Base-by-base conservation (phyloP, 2,113 vertebrate species). In the Pygoscelis adeliae region DNA sequence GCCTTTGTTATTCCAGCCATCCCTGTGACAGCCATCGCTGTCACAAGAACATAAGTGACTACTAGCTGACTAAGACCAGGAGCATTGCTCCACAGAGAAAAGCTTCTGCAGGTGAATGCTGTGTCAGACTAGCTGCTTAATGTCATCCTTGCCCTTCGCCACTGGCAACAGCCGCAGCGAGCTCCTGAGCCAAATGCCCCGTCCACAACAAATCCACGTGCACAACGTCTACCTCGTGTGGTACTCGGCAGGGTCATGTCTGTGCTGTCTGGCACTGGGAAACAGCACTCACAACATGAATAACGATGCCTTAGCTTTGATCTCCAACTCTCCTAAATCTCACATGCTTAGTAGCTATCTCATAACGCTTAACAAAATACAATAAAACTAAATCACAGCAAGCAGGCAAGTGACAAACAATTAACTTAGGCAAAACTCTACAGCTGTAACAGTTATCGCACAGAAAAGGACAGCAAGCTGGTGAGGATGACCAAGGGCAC, bases 151-250 rank as follows among this genome's bases (percentile, higher is more conserved):
- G 15, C 29, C 44, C 32, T 80, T 58, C 0, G 1, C 55, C 44
- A 15, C 34, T 26, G 49, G 56, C 27, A 86, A 42, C 10, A 30
- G 58, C 20, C 6, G 1, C 46, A 18, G 44, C 1, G 13, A 53
- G 29, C 52, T 53, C 25, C 38, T 52, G 22, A 71, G 50, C 56
- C 50, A 65, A 61, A 55, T 1, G 11, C 14, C 26, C 22, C 0
- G 0, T 11, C n/a, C 22, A 2, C 47, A 69, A 58, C 23, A 46
- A 44, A 32, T 5, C 66, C 21, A 1, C 1, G 1, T 1, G 12
- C 9, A 13, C 47, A 34, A 7, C 1, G 1, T 27, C 30, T 12
- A 4, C 69, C 26, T 46, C 1, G 0, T 0, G 0, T 19, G 13
- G 49, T 26, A 9, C 59, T 58, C 8, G 0, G 32, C 36, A 40